phyloP scores from a whole-genome alignment of 2,888 invertebrate species.

The Scrobipalpa costella region DNA sequence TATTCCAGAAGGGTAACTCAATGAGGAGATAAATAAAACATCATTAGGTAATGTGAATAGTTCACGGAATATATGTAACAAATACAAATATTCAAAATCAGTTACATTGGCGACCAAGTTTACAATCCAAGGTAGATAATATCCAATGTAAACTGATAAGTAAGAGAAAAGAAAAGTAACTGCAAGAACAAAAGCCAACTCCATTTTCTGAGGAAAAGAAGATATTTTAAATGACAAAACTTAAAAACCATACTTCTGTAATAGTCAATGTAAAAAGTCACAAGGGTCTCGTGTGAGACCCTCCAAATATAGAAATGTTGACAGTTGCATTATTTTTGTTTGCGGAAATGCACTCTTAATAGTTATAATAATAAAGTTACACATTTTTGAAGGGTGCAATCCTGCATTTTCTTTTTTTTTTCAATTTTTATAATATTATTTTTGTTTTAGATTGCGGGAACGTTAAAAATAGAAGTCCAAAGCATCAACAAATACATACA shows the following conservation, averaged over 20 bases:
- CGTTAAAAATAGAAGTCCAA: constrained; percentile 60
- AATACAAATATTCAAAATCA: constrained; percentile 69
- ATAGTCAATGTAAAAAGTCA: constrained; percentile 72
- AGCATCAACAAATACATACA: constrained; percentile 55
- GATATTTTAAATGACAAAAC: constrained; percentile 64
- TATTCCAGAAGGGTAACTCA: not conserved
- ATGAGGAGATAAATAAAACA: constrained; percentile 54
- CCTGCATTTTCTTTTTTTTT: constrained; percentile 71
- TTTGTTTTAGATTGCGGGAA: constrained; percentile 70
- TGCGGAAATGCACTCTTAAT: constrained; percentile 68
- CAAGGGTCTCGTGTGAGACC: constrained; percentile 50
- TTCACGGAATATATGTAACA: constrained; percentile 73
- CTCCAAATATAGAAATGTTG: constrained; percentile 72
- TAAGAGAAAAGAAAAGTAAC: constrained; percentile 58
- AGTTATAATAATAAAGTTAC: constrained; percentile 51
- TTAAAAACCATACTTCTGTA: constrained; percentile 68
- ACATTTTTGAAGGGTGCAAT: constrained; percentile 61
- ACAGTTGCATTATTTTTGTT: constrained; percentile 78
- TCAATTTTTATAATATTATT: constrained; percentile 73
- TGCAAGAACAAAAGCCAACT: constrained; percentile 75
- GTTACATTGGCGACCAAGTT: constrained; percentile 71
- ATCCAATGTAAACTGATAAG: constrained; percentile 59
- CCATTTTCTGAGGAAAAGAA: constrained; percentile 60
- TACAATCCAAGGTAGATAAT: constrained; percentile 70
- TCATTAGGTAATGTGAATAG: constrained; percentile 61